Evolutionary conservation across 2,113 vertebrate genomes (phyloP), one percentile per base, ranked within the genome.

Genomic region (Bubo bubo): DNA sequence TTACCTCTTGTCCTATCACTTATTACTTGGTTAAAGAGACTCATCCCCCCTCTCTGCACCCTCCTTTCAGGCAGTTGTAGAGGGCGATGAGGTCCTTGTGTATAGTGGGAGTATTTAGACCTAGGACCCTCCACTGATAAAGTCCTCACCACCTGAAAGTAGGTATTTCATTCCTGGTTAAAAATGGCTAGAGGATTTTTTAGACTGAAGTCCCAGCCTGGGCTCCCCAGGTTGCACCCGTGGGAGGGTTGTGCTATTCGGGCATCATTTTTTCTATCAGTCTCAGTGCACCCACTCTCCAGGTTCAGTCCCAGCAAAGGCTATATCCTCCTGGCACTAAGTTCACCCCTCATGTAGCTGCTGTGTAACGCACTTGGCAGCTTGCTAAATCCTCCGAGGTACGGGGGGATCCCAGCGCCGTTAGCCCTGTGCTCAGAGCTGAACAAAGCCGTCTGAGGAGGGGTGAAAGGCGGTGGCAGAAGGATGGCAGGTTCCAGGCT

Each of bases 381-480:
- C 53, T 47, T 35, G 52, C 45, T 82, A 14, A 52, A 43, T 23
- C n/a, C 11, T 8, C 50, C 9, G 32, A 37, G 45, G 18, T 22
- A 11, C 11, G 1, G 9, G 22, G 34, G 12, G 32, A 9, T 52
- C 60, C 70, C 45, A 20, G 41, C 3, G 52, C 71, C 34, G 1
- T 12, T 12, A 49, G 28, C 71, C 75, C 60, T 1, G 0, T 0
- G 2, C n/a, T 20, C 58, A 49, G 7, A 55, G 56, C 47, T 8
- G 3, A n/a, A 24, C 9, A 39, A 39, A 34, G n/a, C 26, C 4
- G 0, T 4, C 64, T 10, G 34, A 15, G 75, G 66, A 56, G 39
- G 32, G 16, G 34, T 3, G 37, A 45, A 37, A 34, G 22, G n/a
- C 0, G 2, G 24, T 47, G 55, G 47, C 16, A 21, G 87, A 32